Conservation (phyloP, 2,888 invertebrate species). For the Hydraecia micacea region DNA sequence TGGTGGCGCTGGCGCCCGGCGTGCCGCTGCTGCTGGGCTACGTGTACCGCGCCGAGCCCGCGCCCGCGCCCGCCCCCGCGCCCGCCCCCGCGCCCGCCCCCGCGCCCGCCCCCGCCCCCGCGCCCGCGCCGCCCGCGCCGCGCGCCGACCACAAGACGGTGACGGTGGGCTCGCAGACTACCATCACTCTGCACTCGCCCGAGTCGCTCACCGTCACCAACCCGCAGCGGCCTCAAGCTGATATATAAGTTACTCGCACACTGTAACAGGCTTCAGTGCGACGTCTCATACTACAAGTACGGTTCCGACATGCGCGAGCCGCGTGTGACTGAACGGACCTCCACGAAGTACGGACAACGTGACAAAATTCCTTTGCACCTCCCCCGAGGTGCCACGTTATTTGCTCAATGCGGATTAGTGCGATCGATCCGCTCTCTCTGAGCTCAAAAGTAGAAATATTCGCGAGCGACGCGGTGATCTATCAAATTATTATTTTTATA, state of each 20-base stretch:
- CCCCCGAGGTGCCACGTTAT: constrained; percentile 55
- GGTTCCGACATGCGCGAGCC: background rate
- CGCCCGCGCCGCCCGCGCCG: constrained; percentile 49
- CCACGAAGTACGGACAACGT: constrained; percentile 23
- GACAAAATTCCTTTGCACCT: constrained; percentile 29
- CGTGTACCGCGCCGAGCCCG: constrained; percentile 75
- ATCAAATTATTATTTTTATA: constrained; percentile 85
- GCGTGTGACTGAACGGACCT: constrained; percentile 12
- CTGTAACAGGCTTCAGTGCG: constrained; percentile 10
- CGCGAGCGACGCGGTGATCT: constrained; percentile 72
- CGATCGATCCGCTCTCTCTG: constrained; percentile 64
- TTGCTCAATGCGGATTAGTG: constrained; percentile 75
- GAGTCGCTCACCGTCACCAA: constrained; percentile 78
- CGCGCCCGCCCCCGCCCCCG: constrained; percentile 39
- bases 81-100: constrained; percentile 44
- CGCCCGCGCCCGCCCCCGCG: constrained; percentile 44
- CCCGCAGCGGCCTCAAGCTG: constrained; percentile 65
- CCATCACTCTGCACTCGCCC: constrained; percentile 85
- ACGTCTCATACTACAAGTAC: background rate
- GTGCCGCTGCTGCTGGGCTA: constrained; percentile 85
- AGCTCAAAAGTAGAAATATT: constrained; percentile 71
- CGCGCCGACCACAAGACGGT: constrained; percentile 64
- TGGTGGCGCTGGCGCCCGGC: constrained; percentile 84
- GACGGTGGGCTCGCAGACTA: constrained; percentile 85
- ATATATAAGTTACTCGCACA: constrained; percentile 54